Percentiles rank a stretch among this genome's conserved stretches.
Evolutionary conservation across 2,797 vertebrate species (phyloP).

Genomic region (Eulemur mongoz): DNA sequence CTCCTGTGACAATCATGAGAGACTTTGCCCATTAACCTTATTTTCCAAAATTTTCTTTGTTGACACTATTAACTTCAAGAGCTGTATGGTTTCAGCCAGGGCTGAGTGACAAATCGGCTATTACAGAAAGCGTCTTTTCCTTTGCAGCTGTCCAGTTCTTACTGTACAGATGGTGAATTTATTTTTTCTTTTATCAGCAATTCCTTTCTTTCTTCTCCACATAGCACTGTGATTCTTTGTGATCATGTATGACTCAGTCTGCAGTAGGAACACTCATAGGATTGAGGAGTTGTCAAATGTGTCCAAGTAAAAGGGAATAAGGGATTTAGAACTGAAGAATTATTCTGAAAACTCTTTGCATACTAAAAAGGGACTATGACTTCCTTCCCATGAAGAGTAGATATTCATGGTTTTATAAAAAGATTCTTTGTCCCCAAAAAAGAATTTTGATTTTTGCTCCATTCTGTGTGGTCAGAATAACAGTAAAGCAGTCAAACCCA

Average conservation of each 20-base stretch:
- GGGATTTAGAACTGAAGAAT: neutral
- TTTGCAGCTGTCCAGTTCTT: constrained; percentile 62
- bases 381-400: constrained; percentile 66
- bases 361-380: constrained; percentile 43
- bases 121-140: neutral
- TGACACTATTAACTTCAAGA: neutral
- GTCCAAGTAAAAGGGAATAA: constrained; percentile 19
- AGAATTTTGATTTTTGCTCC: constrained; percentile 54
- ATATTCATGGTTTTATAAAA: constrained; percentile 67
- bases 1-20: neutral
- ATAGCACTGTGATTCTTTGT: constrained; percentile 68
- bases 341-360: constrained; percentile 41
- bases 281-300: constrained; percentile 48
- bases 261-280: constrained; percentile 42
- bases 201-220: constrained; percentile 58
- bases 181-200: constrained; percentile 51
- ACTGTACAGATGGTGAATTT: constrained; percentile 61
- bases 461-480: constrained; percentile 58
- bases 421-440: constrained; percentile 70
- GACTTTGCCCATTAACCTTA: neutral
- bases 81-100: constrained; percentile 5
- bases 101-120: constrained; percentile 39
- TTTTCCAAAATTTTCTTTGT: constrained; percentile 40
- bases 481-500: constrained; percentile 30
- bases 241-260: constrained; percentile 64